Base-by-base conservation (phyloP, 2,888 invertebrate genomes). In the Lapara coniferarum region DNA sequence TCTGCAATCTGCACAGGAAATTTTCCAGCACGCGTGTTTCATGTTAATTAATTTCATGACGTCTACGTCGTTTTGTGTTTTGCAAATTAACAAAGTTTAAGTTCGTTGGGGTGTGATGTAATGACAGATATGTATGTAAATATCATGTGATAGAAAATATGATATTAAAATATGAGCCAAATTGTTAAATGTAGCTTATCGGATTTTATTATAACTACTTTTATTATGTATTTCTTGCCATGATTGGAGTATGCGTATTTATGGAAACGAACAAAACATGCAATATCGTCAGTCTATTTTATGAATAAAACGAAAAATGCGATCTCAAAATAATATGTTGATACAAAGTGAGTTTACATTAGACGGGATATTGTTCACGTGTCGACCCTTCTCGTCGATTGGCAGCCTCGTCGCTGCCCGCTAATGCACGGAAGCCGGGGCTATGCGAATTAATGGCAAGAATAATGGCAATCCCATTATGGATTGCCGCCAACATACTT, bases 401-500 rank as follows among this genome's bases (percentile, higher is more conserved):
- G 92, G 91, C 92, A 92, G 89, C 84, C 81, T 83, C 86, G 85
- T 83, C 86, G 85, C 85, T 88, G 87, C 82, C 89, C 92, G 88
- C 92, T 93, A 93, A 93, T 93, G 93, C 92, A 93, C 92, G 92
- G 92, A 92, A 93, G 92, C 89, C 85, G 89, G 87, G 77, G 91
- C 91, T 88, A 91, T 87, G 89, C 89, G 93, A 92, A 93, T 93
- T 93, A 93, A 93, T 93, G 92, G 93, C 90, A 93, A 92, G 93
- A 93, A 93, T 93, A 94, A 94, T 93, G 93, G 93, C 92, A 89
- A 93, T 92, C 91, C 94, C 94, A 94, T 94, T 94, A 94, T 94
- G 94, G 94, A 94, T 94, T 93, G 94, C 93, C 93, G 94, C 94
- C 94, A 94, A 93, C 93, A 93, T 93, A 93, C 93, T 93, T 93